Evolutionary conservation across 2,797 vertebrate genomes (phyloP).

Genomic region (Gallinago nigripennis): DNA sequence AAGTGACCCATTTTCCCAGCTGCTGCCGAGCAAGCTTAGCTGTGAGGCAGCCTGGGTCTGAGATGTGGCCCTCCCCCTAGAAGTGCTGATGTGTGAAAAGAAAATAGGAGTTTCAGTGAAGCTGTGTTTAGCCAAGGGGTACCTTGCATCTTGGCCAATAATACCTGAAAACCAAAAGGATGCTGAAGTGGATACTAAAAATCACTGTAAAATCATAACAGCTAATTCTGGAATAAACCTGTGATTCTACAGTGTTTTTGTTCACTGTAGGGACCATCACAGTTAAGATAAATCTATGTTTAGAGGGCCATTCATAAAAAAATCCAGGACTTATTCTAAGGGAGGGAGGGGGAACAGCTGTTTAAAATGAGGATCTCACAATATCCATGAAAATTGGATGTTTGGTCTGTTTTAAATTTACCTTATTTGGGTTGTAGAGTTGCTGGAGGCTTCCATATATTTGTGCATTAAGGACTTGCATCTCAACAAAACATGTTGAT

Average conservation of each 20-base stretch:
- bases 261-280: not conserved
- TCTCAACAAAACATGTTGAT: not conserved
- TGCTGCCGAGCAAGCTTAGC: not conserved
- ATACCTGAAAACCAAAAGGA: not conserved
- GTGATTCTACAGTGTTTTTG: not conserved
- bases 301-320: not conserved
- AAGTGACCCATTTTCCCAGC: constrained; percentile 37
- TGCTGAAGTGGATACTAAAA: not conserved
- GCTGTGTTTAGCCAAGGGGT: not conserved
- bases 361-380: not conserved
- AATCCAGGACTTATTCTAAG: not conserved
- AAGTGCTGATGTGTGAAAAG: not conserved
- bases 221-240: not conserved
- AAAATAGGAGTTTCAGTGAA: not conserved
- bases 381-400: not conserved
- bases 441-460: not conserved
- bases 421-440: not conserved
- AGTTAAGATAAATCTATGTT: not conserved
- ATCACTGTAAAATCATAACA: not conserved
- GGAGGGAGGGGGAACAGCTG: not conserved
- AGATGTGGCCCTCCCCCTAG: not conserved
- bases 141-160: not conserved
- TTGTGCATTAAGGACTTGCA: not conserved
- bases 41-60: not conserved
- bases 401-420: not conserved